Evolutionary conservation across 1,140 invertebrate species (phyloP).

Genomic region (Drosophila pachea): DNA sequence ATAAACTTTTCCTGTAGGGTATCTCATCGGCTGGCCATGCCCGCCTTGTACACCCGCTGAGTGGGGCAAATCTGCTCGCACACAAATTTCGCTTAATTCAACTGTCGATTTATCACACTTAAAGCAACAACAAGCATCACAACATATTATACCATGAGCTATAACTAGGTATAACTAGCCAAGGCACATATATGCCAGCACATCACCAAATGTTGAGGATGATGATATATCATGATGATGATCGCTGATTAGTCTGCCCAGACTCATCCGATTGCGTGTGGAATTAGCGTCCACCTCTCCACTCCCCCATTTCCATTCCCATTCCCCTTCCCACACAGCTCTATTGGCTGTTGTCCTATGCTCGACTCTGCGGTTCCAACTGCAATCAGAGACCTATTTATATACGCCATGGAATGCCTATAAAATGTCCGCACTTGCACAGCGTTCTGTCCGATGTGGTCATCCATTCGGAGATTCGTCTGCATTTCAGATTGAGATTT

Average conservation of each 20-base stretch:
- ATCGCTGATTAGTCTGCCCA: conserved; percentile 62
- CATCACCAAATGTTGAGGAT: background rate
- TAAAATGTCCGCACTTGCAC: conserved; percentile 32
- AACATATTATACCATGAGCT: conserved; percentile 4
- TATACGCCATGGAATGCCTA: conserved; percentile 25
- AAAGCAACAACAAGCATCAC: conserved; percentile 26
- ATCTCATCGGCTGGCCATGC: background rate
- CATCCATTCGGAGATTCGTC: conserved; percentile 34
- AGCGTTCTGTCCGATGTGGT: conserved; percentile 13
- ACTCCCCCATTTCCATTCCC: too few relatives aligned
- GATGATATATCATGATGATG: conserved; percentile 25
- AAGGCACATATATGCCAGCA: conserved; percentile 32
- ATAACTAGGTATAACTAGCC: conserved; percentile 28
- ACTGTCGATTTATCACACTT: conserved; percentile 77
- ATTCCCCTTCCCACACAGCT: conserved; percentile 12
- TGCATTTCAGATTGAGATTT: conserved; percentile 72
- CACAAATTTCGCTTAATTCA: conserved; percentile 67
- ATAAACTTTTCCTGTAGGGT: background rate
- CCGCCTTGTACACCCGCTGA: background rate
- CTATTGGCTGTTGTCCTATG: conserved; percentile 3
- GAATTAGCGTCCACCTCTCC: conserved; percentile 16
- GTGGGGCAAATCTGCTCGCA: conserved; percentile 11
- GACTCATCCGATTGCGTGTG: conserved; percentile 62
- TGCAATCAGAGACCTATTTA: conserved; percentile 58
- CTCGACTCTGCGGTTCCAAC: conserved; percentile 21